phyloP scores from a whole-genome alignment of 2,888 invertebrate species.

The Argynnis bischoffii region DNA sequence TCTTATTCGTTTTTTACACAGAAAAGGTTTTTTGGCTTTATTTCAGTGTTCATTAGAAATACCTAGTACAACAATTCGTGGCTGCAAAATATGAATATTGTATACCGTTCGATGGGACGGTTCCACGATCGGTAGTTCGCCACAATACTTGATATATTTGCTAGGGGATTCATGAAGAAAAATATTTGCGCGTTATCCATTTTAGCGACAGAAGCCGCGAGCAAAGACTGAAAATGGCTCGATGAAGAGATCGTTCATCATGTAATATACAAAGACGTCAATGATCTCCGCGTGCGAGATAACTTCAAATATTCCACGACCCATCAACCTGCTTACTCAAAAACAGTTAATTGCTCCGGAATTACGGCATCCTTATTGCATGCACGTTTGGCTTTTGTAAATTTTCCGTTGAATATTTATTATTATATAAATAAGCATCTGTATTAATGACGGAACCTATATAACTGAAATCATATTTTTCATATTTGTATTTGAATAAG shows the following conservation, averaged over 20 bases:
- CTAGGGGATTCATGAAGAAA: too few species aligned
- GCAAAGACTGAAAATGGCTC: background rate
- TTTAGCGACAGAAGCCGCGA: too few species aligned
- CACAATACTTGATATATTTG: too few species aligned
- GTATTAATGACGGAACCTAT: background rate
- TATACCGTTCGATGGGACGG: too few species aligned
- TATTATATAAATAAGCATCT: background rate
- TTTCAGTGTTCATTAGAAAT: too few species aligned
- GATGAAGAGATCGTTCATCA: conserved; percentile 3
- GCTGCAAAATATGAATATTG: too few species aligned
- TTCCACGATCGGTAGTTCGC: too few species aligned
- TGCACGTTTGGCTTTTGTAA: conserved; percentile 20
- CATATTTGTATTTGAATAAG: conserved; percentile 1
- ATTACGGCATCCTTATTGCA: conserved; percentile 28
- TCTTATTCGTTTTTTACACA: too few species aligned
- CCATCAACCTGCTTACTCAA: conserved; percentile 31
- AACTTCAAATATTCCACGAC: conserved; percentile 23
- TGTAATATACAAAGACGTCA: conserved; percentile 28
- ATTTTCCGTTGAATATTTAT: conserved; percentile 13
- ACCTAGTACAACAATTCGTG: too few species aligned
- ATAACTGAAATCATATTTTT: background rate
- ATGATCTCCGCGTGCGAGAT: conserved; percentile 29
- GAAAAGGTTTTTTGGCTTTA: too few species aligned
- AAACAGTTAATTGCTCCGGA: conserved; percentile 30
- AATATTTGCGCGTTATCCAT: too few species aligned